Percentiles rank a stretch among this genome's conserved stretches.
These are phyloP conservation scores for Tachina grossa DNA, from an alignment of 2,888 invertebrate genomes.

Conservation along the genomic window DNA sequence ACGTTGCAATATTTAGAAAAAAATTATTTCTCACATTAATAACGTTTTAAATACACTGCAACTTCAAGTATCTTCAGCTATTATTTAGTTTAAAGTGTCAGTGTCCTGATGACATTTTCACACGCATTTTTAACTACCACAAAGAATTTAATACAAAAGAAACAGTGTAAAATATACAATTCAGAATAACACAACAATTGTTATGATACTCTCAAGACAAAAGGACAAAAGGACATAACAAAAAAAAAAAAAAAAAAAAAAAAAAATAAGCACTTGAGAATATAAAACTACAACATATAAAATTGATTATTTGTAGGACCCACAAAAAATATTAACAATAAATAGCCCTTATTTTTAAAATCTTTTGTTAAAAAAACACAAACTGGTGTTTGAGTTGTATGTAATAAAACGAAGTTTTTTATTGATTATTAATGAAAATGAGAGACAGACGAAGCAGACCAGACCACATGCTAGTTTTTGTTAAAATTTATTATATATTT, in stretches of 20 bases:
- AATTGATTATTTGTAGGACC: conserved; percentile 31
- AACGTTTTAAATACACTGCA: conserved; percentile 31
- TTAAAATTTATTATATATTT: conserved; percentile 61
- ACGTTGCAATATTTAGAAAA: neutral
- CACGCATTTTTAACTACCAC: conserved; percentile 59
- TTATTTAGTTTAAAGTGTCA: conserved; percentile 60
- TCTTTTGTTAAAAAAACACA: conserved; percentile 27
- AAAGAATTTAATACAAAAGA: conserved; percentile 24
- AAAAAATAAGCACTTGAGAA: conserved; percentile 58
- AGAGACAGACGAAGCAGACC: conserved; percentile 22
- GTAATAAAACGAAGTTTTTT: conserved; percentile 8
- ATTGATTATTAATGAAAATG: conserved; percentile 48
- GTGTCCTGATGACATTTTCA: conserved; percentile 63
- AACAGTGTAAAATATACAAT: neutral
- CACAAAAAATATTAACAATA: conserved; percentile 28
- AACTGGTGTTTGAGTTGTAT: conserved; percentile 5
- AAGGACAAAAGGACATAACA: conserved; percentile 35
- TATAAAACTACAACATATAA: conserved; percentile 39
- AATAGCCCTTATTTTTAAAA: conserved; percentile 32
- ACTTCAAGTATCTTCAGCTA: conserved; percentile 6
- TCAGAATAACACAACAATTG: conserved; percentile 18
- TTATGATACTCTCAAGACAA: neutral
- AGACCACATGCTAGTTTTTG: conserved; percentile 67
- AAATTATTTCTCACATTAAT: conserved; percentile 61
- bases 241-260: too few relatives aligned